These are phyloP conservation scores for Tachuris rubrigastra DNA, from an alignment of 2,113 vertebrate species.

Conservation along the genomic window DNA sequence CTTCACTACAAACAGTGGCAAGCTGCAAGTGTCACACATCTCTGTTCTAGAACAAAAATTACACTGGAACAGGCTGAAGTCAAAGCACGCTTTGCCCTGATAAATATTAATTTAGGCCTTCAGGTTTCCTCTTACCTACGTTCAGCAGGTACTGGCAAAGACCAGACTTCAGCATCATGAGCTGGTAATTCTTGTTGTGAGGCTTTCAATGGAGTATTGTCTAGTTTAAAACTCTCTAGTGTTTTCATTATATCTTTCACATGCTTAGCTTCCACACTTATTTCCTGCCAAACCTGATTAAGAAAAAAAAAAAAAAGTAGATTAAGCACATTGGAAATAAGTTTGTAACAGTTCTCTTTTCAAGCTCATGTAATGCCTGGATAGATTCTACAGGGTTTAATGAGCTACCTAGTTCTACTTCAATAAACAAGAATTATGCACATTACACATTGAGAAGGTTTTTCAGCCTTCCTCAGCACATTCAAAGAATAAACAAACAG, in stretches of 20 bases:
- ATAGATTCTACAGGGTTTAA: not conserved
- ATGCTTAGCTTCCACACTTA: conserved; percentile 89
- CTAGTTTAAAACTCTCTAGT: conserved; percentile 89
- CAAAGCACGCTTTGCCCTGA: not conserved
- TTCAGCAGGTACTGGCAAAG: conserved; percentile 86
- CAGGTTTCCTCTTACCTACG: conserved; percentile 79
- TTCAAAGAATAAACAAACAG: not conserved
- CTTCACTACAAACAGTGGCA: not conserved
- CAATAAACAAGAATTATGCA: not conserved
- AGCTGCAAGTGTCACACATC: not conserved
- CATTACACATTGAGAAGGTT: not conserved
- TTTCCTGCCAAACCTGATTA: conserved; percentile 92
- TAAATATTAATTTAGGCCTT: not conserved
- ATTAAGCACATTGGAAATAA: not conserved
- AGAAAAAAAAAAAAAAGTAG: not conserved
- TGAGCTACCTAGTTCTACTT: not conserved
- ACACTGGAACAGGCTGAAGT: not conserved
- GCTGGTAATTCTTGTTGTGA: conserved; percentile 78
- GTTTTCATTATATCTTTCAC: conserved; percentile 94
- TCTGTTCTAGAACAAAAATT: not conserved
- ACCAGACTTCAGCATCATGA: conserved; percentile 86
- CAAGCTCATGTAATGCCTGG: not conserved
- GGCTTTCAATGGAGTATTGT: conserved; percentile 83
- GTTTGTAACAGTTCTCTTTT: not conserved
- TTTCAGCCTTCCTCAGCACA: not conserved